Conservation (phyloP, 2,797 vertebrate species). For the Xyrichtys novacula region DNA sequence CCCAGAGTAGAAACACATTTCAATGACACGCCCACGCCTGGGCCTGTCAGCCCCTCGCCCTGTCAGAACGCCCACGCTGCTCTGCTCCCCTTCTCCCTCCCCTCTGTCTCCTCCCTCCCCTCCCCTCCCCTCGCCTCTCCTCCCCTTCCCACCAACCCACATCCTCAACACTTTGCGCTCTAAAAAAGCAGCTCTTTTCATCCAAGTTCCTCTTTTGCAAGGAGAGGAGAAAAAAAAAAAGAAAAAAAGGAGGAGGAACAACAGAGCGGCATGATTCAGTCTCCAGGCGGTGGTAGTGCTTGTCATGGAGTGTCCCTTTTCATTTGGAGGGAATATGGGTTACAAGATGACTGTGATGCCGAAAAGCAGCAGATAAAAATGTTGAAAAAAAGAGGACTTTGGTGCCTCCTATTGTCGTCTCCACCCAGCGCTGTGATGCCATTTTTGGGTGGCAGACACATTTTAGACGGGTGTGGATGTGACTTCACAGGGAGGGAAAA, state of each 20-base stretch:
- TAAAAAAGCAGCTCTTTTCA: constrained; percentile 74
- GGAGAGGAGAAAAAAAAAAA: constrained; percentile 20
- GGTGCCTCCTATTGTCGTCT: constrained; percentile 52
- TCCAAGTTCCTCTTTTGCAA: constrained; percentile 78
- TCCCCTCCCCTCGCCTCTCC: constrained; percentile 19
- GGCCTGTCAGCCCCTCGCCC: constrained; percentile 84
- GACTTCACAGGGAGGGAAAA: constrained; percentile 28
- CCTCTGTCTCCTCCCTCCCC: constrained; percentile 51
- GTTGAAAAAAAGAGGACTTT: constrained; percentile 16
- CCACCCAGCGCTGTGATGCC: constrained; percentile 54
- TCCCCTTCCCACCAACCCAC: constrained; percentile 74
- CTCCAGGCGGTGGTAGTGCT: constrained; percentile 72
- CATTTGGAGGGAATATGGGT: constrained; percentile 69
- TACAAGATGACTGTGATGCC: constrained; percentile 59
- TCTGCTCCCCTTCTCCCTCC: constrained; percentile 68
- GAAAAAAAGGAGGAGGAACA: constrained; percentile 52
- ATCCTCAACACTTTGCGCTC: constrained; percentile 77
- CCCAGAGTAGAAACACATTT: constrained; percentile 82
- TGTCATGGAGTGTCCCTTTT: constrained; percentile 79
- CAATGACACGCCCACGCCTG: constrained; percentile 84
- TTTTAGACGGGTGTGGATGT: constrained; percentile 60
- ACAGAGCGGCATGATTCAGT: constrained; percentile 69
- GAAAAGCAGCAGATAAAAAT: constrained; percentile 46
- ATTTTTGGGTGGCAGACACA: constrained; percentile 53
- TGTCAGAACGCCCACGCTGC: constrained; percentile 82